These are phyloP conservation scores for Neomicropteryx cornuta DNA, from an alignment of 1,140 invertebrate genomes.

Conservation along the genomic window DNA sequence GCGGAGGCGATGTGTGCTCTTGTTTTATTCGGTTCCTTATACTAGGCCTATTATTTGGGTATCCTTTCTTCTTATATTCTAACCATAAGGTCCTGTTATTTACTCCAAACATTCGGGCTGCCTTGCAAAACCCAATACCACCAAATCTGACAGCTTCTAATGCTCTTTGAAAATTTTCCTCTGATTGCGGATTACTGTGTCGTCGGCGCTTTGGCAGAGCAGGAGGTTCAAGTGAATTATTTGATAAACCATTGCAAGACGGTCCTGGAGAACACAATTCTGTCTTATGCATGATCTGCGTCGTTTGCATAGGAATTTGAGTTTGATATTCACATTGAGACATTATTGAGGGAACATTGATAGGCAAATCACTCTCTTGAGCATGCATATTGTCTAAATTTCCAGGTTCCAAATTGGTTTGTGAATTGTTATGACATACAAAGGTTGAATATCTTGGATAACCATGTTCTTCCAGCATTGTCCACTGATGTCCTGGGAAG, in stretches of 20 bases:
- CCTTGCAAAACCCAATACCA: conserved; percentile 77
- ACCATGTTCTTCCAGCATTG: conserved; percentile 56
- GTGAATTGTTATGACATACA: conserved; percentile 43
- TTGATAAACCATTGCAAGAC: conserved; percentile 26
- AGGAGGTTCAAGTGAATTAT: conserved; percentile 16
- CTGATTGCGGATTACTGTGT: conserved; percentile 58
- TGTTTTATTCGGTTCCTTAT: conserved; percentile 58
- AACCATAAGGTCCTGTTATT: conserved; percentile 76
- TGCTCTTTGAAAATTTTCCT: conserved; percentile 67
- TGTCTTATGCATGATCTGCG: not conserved
- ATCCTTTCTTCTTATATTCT: conserved; percentile 72
- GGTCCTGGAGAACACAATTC: conserved; percentile 27
- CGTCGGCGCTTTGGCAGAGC: conserved; percentile 42
- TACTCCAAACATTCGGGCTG: conserved; percentile 67
- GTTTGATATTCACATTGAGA: conserved; percentile 8
- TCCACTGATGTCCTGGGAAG: conserved; percentile 58
- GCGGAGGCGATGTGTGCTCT: conserved; percentile 44
- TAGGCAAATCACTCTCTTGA: conserved; percentile 5
- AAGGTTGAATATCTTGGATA: conserved; percentile 50
- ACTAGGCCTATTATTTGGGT: conserved; percentile 62
- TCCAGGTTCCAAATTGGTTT: conserved; percentile 3
- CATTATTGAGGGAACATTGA: conserved; percentile 6
- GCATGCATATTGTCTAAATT: conserved; percentile 9
- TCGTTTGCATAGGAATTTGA: conserved; percentile 3
- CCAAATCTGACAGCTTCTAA: conserved; percentile 68